Percentiles rank a stretch among this genome's conserved stretches.
phyloP scores from a whole-genome alignment of 2,797 vertebrate genomes.

The Pogonophryne albipinna region DNA sequence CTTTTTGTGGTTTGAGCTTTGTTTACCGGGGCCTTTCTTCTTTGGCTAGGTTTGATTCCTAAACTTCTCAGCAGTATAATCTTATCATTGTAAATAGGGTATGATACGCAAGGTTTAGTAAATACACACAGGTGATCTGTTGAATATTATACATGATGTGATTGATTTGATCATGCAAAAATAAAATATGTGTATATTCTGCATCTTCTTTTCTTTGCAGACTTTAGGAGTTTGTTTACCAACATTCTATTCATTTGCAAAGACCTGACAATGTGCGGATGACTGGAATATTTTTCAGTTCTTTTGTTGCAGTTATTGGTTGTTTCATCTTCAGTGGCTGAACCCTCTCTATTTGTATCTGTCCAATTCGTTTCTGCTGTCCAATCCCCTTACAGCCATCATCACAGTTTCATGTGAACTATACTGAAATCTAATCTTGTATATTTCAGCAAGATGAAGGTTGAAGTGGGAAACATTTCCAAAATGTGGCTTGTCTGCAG shows the following conservation, averaged over 20 bases:
- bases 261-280: constrained; percentile 1
- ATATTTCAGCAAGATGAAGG: constrained; percentile 28
- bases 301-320: constrained; percentile 24
- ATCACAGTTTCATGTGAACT: constrained; percentile 30
- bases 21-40: background rate
- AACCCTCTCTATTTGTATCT: constrained; percentile 38
- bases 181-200: background rate
- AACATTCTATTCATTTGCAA: background rate
- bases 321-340: constrained; percentile 28
- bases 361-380: constrained; percentile 24
- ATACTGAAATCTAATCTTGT: constrained; percentile 48
- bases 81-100: no score
- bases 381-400: constrained; percentile 17
- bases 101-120: background rate
- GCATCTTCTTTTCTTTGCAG: background rate
- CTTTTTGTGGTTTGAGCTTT: background rate
- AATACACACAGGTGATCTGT: background rate
- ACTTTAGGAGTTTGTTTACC: background rate
- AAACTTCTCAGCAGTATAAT: background rate
- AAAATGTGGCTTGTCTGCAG: constrained; percentile 23
- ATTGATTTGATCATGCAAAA: background rate
- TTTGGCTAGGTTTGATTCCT: background rate
- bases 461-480: constrained; percentile 18
- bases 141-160: background rate
- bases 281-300: background rate